These are phyloP conservation scores for Papilio helenus DNA, from an alignment of 1,140 invertebrate genomes.

Conservation along the genomic window DNA sequence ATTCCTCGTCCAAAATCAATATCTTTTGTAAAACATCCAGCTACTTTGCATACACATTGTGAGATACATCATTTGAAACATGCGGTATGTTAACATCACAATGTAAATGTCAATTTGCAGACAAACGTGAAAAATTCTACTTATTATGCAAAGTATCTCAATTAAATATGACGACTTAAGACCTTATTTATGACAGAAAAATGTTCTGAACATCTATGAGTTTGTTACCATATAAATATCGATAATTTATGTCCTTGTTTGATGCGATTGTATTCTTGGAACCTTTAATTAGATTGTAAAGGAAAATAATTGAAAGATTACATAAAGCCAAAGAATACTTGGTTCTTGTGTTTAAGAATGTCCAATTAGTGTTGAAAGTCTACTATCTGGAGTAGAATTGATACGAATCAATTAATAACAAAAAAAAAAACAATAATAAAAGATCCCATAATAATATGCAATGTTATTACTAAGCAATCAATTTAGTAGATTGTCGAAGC, in stretches of 20 bases:
- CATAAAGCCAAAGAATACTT: neutral
- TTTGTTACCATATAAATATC: neutral
- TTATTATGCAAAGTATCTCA: conserved; percentile 28
- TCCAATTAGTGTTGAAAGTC: conserved; percentile 8
- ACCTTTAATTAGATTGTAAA: neutral
- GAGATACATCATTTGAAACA: conserved; percentile 49
- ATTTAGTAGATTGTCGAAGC: conserved; percentile 18
- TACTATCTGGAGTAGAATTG: neutral
- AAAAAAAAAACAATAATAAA: neutral
- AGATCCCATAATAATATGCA: neutral
- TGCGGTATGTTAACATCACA: conserved; percentile 62
- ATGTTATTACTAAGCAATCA: conserved; percentile 5
- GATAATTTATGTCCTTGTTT: neutral
- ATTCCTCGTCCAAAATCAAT: conserved; percentile 18
- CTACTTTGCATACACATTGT: conserved; percentile 49
- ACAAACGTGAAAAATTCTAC: conserved; percentile 52
- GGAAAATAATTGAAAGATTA: neutral
- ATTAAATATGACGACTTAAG: conserved; percentile 17
- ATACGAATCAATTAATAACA: neutral
- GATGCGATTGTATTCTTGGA: neutral
- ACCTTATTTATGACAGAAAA: neutral
- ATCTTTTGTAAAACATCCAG: neutral
- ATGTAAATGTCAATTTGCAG: conserved; percentile 50
- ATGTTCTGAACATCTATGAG: neutral
- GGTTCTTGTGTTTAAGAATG: neutral